Evolutionary conservation across 1,140 invertebrate species (phyloP), one percentile per base, ranked within the genome.

Genomic region (Drosophila grimshawi): DNA sequence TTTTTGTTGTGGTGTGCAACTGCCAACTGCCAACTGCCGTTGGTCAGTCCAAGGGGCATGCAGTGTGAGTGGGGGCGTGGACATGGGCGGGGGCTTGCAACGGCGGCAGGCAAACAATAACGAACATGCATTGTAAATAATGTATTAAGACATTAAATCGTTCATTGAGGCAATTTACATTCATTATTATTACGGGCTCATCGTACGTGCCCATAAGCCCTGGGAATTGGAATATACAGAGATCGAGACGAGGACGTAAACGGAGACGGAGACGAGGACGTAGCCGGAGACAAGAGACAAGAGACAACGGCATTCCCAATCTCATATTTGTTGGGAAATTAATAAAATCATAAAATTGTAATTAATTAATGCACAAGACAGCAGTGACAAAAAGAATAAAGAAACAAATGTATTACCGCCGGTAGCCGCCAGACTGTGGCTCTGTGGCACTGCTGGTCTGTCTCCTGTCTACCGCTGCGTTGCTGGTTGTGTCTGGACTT

Each of bases 91-190:
- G 11, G 76, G 7, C 37, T 19, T 56, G 80, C 63, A 81, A 51
- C 70, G 46, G 51, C 48, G 51, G 51, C 56, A 51, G 69, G 11
- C 37, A 30, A 53, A 72, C 62, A 69, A 66, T 51, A 76, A 65
- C 67, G 82, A 64, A 83, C 81, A 80, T 80, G 77, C 73, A 86
- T 72, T 88, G 72, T 89, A 88, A 89, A 80, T 80, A 88, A 88
- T 85, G 70, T 76, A 89, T 89, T 85, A 89, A 89, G 85, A 79
- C 85, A 89, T 89, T 89, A 89, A 89, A 81, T 89, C 81, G 85
- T 81, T 90, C 85, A 86, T 89, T 90, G 86, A 66, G 65, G 80
- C 78, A 89, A 89, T 89, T 89, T 90, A 89, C 85, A 89, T 89
- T 89, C 86, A 89, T 89, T 89, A 85, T 89, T 89, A 89, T 86